Evolutionary conservation across 1,140 invertebrate species (phyloP), one percentile per base, ranked within the genome.

Genomic region (Platorchestia sp.): DNA sequence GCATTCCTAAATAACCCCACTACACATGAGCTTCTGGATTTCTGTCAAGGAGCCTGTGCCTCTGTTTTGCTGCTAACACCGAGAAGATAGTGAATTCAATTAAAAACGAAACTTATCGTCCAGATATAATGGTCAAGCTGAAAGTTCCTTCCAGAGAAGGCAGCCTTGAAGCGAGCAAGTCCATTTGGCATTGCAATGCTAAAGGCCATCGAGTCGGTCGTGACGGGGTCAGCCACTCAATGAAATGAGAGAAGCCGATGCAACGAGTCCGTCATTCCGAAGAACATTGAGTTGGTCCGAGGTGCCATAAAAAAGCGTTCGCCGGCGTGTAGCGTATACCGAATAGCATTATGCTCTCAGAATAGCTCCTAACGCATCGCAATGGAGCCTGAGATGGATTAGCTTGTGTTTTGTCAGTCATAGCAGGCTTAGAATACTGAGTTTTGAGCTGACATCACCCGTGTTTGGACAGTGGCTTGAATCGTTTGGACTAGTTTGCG

Each of bases 311-410:
- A 93, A 93, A 93, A 93, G 45, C 91, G 41, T 44, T 90, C 87
- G 41, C 87, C 87, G 41, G 27, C 87, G 91, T 93, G 91, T 93
- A 45, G 41, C 91, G 43, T 93, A 93, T 93, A 93, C 91, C 91
- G n/a, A 93, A 93, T 93, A 44, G 91, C 45, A 93, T 93, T 93
- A 93, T 93, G 91, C 91, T 47, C 45, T 40, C 43, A 93, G 47
- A 93, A 93, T 93, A 93, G 91, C 43, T 45, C 91, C 91, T 93
- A 93, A 93, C 91, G 91, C 91, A 93, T 93, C 91, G 91, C 43
- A 93, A 93, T 93, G 45, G 91, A 44, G 40, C 91, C 91, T 45
- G 91, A 47, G 91, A 93, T 93, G 91, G 91, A 93, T 93, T 93
- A 45, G 91, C 91, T 93, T 47, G 43, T 47, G 91, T 93, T 93